A percentile compares a stretch with the other conserved stretches of the same genome.
Conservation (phyloP, 2,797 vertebrate species). For the Okamejei kenojei region DNA sequence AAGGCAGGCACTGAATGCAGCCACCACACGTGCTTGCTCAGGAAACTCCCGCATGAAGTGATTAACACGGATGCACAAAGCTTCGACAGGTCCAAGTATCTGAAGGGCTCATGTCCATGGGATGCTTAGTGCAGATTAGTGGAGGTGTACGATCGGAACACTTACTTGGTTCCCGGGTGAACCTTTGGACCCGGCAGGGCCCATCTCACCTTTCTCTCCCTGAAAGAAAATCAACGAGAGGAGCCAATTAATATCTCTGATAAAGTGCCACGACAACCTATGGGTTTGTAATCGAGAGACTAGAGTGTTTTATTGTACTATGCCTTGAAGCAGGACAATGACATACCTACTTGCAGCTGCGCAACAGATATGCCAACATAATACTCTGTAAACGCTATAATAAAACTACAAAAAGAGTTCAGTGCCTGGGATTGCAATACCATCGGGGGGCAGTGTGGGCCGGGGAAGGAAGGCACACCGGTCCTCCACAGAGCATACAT, state of each 20-base stretch:
- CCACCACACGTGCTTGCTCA: too few species aligned
- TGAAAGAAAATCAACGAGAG: neutral
- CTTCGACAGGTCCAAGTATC: neutral
- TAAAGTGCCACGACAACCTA: neutral
- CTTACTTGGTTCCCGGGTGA: neutral
- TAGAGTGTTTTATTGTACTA: too few species aligned
- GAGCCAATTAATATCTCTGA: neutral
- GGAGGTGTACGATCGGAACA: neutral
- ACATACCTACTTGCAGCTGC: too few species aligned
- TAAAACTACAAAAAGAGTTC: too few species aligned
- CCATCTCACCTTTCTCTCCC: neutral
- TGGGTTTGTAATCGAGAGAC: neutral
- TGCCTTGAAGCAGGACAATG: too few species aligned
- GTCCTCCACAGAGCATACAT: too few species aligned
- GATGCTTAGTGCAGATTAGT: neutral
- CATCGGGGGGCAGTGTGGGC: too few species aligned
- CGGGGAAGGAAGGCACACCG: too few species aligned
- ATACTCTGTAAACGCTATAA: too few species aligned
- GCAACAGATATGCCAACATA: too few species aligned
- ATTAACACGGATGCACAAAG: neutral
- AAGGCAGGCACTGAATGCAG: neutral
- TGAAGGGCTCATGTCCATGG: neutral
- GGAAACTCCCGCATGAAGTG: neutral
- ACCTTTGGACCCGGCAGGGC: neutral
- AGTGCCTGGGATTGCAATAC: too few species aligned